Evolutionary conservation across 2,113 vertebrate species (phyloP).

Genomic region (Bujurquina vittata): DNA sequence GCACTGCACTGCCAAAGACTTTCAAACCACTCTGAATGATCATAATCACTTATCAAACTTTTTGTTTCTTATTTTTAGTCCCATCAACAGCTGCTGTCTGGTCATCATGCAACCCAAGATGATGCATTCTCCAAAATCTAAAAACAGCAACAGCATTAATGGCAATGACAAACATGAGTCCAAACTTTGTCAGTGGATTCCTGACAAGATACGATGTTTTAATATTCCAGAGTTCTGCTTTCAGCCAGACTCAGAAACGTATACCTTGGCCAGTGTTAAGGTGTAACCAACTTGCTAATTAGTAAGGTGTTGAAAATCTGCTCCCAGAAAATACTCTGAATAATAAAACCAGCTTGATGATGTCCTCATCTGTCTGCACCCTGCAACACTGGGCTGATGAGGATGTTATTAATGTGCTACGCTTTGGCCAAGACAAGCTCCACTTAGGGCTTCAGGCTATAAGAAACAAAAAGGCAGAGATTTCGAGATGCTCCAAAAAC

Average conservation of each 20-base stretch:
- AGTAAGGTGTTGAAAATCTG: conserved; percentile 64
- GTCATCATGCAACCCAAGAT: background rate
- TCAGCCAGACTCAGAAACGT: background rate
- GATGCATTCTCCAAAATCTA: background rate
- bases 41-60: background rate
- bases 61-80: background rate
- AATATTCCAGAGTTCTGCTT: background rate
- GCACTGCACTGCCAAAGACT: too few species aligned
- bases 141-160: background rate
- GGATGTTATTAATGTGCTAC: conserved; percentile 56
- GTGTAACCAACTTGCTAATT: conserved; percentile 55
- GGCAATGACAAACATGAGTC: background rate
- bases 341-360: conserved; percentile 50
- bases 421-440: conserved; percentile 12
- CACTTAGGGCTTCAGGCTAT: conserved; percentile 47
- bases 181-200: background rate
- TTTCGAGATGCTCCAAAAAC: background rate
- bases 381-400: conserved; percentile 49
- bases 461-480: conserved; percentile 18
- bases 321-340: conserved; percentile 43
- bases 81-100: background rate
- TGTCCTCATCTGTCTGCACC: conserved; percentile 66
- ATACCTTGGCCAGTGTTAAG: background rate
- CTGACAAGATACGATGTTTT: background rate
- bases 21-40: background rate